Base-by-base conservation (phyloP, 2,113 vertebrate genomes). In the Phainopepla nitens region DNA sequence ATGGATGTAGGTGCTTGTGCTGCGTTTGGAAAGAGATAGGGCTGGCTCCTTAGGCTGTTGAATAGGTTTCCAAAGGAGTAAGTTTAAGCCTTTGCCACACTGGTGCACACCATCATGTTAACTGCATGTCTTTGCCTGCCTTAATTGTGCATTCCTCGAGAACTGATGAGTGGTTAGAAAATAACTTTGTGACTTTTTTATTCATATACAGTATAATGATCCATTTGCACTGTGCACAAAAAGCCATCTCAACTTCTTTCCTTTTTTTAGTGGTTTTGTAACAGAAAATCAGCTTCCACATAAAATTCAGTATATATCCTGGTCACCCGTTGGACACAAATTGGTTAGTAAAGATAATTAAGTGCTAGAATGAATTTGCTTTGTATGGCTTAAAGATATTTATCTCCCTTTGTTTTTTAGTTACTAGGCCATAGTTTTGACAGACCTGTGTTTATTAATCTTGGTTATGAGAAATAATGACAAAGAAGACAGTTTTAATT, bases 321-420 rank as follows among this genome's bases (percentile, higher is more conserved):
- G 98, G 98, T 98, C 98, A 39, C 98, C 99, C 11, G 91, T 87
- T 92, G 99, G 98, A 98, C 98, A 98, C 97, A 98, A 98, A 98
- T 98, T 98, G 97, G 99, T 99, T 97, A 98, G 98, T 97, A 96
- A 94, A 95, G 62, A 89, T 71, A 91, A 96, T 8, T 10, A 61
- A 92, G 49, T 11, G 1, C 56, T 93, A 89, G 72, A 97, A 97
- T 84, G 50, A 83, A 93, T 86, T 96, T 93, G 60, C 90, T 94
- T 95, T 97, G 71, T 94, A 73, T 90, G 50, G 23, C 44, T 95
- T 65, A 33, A 85, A 89, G 33, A 81, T 29, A 15, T 83, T 69
- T 83, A 27, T 86, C 72, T 96, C 54, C 75, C 44, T 94, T 83
- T 72, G 10, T 3, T 50, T 91, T 58, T 93, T 71, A 33, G 90